Conservation (phyloP, 2,113 vertebrate genomes). For the Cryptomyrus ogoouensis region DNA sequence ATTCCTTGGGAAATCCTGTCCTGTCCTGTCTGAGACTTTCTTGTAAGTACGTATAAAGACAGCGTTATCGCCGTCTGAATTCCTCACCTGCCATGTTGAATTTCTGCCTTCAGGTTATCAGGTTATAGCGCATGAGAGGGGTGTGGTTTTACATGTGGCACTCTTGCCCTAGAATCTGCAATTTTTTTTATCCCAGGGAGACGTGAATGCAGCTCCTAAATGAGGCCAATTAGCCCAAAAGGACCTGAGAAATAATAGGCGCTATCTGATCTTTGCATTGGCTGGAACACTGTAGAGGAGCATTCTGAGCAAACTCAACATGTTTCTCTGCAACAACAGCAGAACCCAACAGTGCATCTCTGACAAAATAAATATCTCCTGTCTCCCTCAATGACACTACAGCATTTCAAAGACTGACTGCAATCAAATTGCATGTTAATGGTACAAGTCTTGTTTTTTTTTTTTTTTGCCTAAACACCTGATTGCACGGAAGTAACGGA, state of each 20-base stretch:
- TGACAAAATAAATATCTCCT: background rate
- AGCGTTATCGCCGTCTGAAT: background rate
- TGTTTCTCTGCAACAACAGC: background rate
- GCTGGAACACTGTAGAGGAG: background rate
- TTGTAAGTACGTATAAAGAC: background rate
- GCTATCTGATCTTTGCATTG: background rate
- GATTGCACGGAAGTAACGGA: background rate
- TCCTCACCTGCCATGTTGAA: background rate
- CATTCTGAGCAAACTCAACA: background rate
- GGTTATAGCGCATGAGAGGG: background rate
- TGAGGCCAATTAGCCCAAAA: background rate
- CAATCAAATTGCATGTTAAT: background rate
- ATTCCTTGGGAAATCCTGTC: conserved; percentile 17
- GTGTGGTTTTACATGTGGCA: background rate
- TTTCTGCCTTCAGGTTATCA: background rate
- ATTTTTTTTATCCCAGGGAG: background rate
- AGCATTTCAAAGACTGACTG: background rate
- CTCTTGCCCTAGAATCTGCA: background rate
- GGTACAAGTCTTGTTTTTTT: background rate
- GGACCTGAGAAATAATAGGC: background rate
- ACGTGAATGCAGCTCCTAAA: background rate
- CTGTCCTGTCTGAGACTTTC: background rate
- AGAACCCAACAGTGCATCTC: background rate
- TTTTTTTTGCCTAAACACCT: background rate
- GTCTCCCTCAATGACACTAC: background rate